Conservation (phyloP, 2,113 vertebrate genomes). For the Damaliscus lunatus region DNA sequence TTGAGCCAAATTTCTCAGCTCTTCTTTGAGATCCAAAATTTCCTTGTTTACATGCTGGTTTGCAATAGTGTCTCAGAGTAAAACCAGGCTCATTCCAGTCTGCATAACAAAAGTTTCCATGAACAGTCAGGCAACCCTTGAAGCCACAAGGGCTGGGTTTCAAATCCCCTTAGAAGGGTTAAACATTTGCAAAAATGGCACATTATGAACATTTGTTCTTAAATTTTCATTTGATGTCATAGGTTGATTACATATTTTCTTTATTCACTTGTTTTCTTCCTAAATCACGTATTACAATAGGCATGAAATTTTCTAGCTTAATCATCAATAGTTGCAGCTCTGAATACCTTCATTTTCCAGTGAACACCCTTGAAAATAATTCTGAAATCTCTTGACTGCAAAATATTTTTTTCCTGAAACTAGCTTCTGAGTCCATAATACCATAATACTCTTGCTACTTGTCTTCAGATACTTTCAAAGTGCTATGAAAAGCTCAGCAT, state of each 20-base stretch:
- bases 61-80: constrained; percentile 8
- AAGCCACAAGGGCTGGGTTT: neutral
- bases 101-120: constrained; percentile 32
- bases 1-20: constrained; percentile 38
- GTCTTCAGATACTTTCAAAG: constrained; percentile 13
- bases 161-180: neutral
- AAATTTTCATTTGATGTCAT: constrained; percentile 55
- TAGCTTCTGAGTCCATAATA: constrained; percentile 33
- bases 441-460: neutral
- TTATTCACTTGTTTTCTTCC: constrained; percentile 63
- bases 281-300: constrained; percentile 56
- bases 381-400: constrained; percentile 38
- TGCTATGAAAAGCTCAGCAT: neutral
- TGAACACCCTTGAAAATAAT: constrained; percentile 50
- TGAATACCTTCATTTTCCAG: constrained; percentile 65
- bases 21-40: constrained; percentile 47
- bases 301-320: constrained; percentile 59
- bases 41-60: constrained; percentile 3
- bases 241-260: constrained; percentile 73
- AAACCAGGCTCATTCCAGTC: neutral
- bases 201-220: constrained; percentile 69
- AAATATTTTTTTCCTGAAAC: constrained; percentile 32
- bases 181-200: constrained; percentile 42
- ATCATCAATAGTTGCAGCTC: constrained; percentile 58
- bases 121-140: constrained; percentile 18